Evolutionary conservation across 2,113 vertebrate genomes (phyloP), one percentile per base, ranked within the genome.

Genomic region (Jaculus jaculus): DNA sequence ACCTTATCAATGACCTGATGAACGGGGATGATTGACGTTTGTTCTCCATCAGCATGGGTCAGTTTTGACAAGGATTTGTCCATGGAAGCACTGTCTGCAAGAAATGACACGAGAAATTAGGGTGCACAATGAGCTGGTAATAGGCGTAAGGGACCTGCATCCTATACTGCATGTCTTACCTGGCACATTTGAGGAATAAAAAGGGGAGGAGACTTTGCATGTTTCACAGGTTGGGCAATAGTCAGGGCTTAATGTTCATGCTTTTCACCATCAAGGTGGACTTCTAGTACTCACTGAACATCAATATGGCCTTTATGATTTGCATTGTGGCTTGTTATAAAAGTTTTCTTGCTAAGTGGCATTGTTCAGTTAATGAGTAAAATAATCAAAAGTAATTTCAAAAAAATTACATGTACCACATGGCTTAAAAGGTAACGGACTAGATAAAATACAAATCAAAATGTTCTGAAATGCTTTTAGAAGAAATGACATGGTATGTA

Each of bases 1-100:
- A 99, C 99, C 95, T 99, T 99, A 97, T 99, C 99, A 96, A 99
- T 98, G 98, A 99, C 99, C 96, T 99, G 99, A 96, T 99, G 99
- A 94, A 99, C 99, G 3, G 99, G 99, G 66, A 99, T 98, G 97
- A 99, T 99, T 96, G 99, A 98, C 37, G 98, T 98, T 37, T 99
- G 98, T 78, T 99, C 99, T 95, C 93, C 98, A 86, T 99, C 99
- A 21, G 98, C 98, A 84, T 98, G 98, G 87, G 97, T 94, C 96
- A 98, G 98, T 98, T 99, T 99, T 69, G 98, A 98, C 86, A 97
- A 97, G n/a, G 97, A 95, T 92, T 98, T 99, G 97, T 98, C 98
- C 96, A 95, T 96, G 96, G 97, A 99, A 94, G 98, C 89, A 96
- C 97, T 99, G 94, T 98, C 99, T 99, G 97, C 63, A 96, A 87